A percentile compares a stretch with the other conserved stretches of the same genome.
phyloP scores from a whole-genome alignment of 2,113 vertebrate genomes.

The Daubentonia madagascariensis region DNA sequence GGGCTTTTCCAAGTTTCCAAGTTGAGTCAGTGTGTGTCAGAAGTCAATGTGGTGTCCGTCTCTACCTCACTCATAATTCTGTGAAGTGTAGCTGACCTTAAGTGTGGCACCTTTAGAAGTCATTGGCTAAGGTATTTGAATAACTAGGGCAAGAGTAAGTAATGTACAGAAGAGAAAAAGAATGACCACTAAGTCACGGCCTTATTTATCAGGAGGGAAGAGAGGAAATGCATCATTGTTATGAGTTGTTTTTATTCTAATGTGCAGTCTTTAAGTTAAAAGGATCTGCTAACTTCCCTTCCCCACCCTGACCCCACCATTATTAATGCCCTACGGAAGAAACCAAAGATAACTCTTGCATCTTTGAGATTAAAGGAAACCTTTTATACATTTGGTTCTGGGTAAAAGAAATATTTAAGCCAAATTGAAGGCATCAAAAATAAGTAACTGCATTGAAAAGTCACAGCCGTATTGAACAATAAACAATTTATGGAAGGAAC shows the following conservation, averaged over 20 bases:
- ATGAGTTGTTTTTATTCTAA: not conserved
- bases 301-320: not conserved
- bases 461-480: constrained; percentile 82
- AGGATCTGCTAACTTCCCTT: not conserved
- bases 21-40: not conserved
- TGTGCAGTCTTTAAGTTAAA: not conserved
- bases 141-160: not conserved
- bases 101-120: not conserved
- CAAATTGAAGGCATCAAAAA: constrained; percentile 69
- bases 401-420: constrained; percentile 57
- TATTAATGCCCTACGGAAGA: not conserved
- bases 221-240: not conserved
- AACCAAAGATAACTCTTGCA: not conserved
- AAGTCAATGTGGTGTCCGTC: not conserved
- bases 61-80: not conserved
- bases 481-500: constrained; percentile 83
- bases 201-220: not conserved
- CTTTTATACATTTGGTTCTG: constrained; percentile 22
- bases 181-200: not conserved
- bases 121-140: not conserved
- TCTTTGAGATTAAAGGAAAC: constrained; percentile 40
- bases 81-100: not conserved
- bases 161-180: not conserved
- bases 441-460: constrained; percentile 72
- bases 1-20: not conserved